Evolutionary conservation across 2,888 invertebrate species (phyloP), one percentile per base, ranked within the genome.

Genomic region (Choreutis nemorana): DNA sequence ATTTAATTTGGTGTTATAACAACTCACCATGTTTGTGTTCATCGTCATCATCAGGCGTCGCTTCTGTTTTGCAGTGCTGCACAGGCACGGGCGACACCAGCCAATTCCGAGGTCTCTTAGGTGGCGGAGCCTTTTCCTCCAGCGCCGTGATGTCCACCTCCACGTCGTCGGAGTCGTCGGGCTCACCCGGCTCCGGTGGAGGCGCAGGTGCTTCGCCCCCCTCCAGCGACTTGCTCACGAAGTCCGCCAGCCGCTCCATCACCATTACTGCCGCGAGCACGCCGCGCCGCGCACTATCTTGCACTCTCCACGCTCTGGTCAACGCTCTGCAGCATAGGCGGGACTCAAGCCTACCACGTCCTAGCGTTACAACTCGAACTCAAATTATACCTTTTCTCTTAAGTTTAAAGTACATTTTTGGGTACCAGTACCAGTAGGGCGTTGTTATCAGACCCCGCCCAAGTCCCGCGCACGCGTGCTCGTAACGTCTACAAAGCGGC

Each of bases 201-300:
- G 77, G 70, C 46, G 72, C 70, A 30, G 77, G 77, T 33, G 67
- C 66, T 45, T 73, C 75, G 64, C 82, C 58, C 44, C 83, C 84
- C 59, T 89, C 89, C 70, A 92, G 89, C 37, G 91, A 91, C 77
- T 91, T 91, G 53, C 90, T 90, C 59, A 93, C 92, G 81, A 93
- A 92, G 82, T 91, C 90, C 57, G 92, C 90, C 68, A 93, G 84
- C 82, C 92, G 90, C 81, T 92, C 92, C 92, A 93, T 92, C 68
- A 77, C 71, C 78, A 78, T 77, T 65, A 77, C 73, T 75, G 73
- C 59, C 61, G 60, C 55, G 48, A 44, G 51, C 50, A 55, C 66
- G 61, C 61, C 62, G 44, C 59, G 48, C 51, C 63, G 55, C 68
- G 65, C 68, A 66, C 70, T 58, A 54, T 56, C 67, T 52, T 60